Conservation (phyloP, 2,797 vertebrate species). For the Rhynchonycteris naso region DNA sequence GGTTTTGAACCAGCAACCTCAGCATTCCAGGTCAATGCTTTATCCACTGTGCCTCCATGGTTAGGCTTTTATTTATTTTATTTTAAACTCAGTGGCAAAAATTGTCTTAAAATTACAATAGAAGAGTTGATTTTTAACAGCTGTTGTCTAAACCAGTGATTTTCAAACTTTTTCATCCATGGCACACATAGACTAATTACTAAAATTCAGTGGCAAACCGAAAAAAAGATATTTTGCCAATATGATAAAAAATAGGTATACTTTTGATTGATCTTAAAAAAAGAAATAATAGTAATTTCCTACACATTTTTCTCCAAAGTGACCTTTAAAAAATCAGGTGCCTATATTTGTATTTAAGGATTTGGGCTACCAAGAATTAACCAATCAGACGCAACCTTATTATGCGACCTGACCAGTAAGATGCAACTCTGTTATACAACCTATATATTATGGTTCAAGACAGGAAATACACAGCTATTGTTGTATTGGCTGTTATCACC, state of each 20-base stretch:
- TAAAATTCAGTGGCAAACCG: not conserved
- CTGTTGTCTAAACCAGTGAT: slow-evolving; percentile 15
- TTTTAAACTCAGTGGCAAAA: slow-evolving; percentile 65
- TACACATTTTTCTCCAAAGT: not conserved
- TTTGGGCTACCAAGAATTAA: not conserved
- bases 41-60: too few species aligned
- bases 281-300: not conserved
- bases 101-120: not conserved
- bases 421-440: not conserved
- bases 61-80: not conserved
- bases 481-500: not conserved
- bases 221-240: not conserved
- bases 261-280: not conserved
- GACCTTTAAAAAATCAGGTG: not conserved
- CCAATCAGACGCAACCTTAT: not conserved
- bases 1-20: too few species aligned
- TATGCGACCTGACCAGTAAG: not conserved
- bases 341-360: not conserved
- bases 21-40: too few species aligned
- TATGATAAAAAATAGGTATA: not conserved
- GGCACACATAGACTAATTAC: not conserved
- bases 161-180: not conserved
- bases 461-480: not conserved
- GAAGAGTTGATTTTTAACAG: slow-evolving; percentile 50
- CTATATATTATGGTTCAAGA: not conserved